Percentiles rank a stretch among this genome's conserved stretches.
phyloP scores from a whole-genome alignment of 2,888 invertebrate genomes.

The Acholoe squamosa region DNA sequence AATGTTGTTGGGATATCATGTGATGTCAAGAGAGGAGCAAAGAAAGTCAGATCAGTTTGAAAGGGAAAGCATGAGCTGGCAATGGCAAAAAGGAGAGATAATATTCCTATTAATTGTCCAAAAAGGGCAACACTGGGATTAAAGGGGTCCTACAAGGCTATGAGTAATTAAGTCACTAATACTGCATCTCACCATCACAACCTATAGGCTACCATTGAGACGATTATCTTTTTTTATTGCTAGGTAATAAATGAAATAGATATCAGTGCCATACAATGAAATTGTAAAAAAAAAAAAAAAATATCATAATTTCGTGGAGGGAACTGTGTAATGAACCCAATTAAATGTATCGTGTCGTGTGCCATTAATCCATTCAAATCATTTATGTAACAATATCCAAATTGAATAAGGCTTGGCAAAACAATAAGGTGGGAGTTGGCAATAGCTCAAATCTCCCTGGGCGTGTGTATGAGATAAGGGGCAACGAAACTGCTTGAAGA shows the following conservation, averaged over 20 bases:
- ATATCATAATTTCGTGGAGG: background rate
- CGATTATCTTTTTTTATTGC: background rate
- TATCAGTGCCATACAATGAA: too few species aligned
- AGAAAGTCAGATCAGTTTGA: background rate
- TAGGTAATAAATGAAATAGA: too few species aligned
- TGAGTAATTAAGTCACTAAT: background rate
- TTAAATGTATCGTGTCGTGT: background rate
- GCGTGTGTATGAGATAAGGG: too few species aligned
- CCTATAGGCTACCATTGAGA: background rate
- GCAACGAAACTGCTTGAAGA: too few species aligned
- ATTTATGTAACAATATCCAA: constrained; percentile 34
- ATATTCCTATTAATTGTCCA: constrained; percentile 7
- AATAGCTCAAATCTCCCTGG: too few species aligned
- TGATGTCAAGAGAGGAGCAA: constrained; percentile 12
- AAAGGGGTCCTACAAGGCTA: background rate
- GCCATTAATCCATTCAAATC: background rate
- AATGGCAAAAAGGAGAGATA: background rate
- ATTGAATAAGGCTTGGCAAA: background rate
- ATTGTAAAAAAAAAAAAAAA: too few species aligned
- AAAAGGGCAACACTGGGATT: background rate
- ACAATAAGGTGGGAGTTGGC: background rate
- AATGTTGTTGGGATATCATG: background rate
- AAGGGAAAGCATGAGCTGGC: background rate
- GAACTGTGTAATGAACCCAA: constrained; percentile 12
- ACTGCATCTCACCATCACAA: background rate